A percentile compares a stretch with the other conserved stretches of the same genome.
These are phyloP conservation scores for Bhutanitis thaidina DNA, from an alignment of 2,888 invertebrate genomes.

Conservation along the genomic window DNA sequence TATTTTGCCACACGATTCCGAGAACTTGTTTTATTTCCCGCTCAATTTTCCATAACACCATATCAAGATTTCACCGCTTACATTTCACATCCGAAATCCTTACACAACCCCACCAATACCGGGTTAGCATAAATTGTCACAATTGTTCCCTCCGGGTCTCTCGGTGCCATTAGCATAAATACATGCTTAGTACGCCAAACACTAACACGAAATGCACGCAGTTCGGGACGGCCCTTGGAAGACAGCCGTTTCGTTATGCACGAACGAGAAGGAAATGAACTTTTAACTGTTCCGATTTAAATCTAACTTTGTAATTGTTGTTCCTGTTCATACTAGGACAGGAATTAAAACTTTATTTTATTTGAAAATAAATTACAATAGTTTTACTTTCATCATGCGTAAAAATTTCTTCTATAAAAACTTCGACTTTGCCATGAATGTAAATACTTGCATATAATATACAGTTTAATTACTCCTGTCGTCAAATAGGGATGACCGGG, in stretches of 20 bases:
- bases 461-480: no score
- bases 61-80: slow-evolving; percentile 26
- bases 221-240: slow-evolving; percentile 3
- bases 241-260: slow-evolving; percentile 19
- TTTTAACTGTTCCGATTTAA: slow-evolving; percentile 7
- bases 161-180: slow-evolving; percentile 26
- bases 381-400: no score
- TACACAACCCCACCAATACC: slow-evolving; percentile 45
- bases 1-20: no score
- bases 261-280: slow-evolving; percentile 11
- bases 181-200: slow-evolving; percentile 26
- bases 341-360: not conserved
- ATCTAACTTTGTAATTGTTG: slow-evolving; percentile 16
- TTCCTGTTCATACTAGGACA: not conserved
- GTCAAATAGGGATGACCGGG: no score
- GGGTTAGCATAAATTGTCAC: slow-evolving; percentile 55
- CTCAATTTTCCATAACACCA: slow-evolving; percentile 11
- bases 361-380: no score
- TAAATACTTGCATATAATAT: no score
- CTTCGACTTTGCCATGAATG: no score
- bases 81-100: slow-evolving; percentile 29
- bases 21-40: not conserved
- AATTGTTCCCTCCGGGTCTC: slow-evolving; percentile 47
- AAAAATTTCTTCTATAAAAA: no score
- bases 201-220: slow-evolving; percentile 23